These are phyloP conservation scores for Leptinotarsa defecta DNA, from an alignment of 1,140 invertebrate species.

Conservation along the genomic window DNA sequence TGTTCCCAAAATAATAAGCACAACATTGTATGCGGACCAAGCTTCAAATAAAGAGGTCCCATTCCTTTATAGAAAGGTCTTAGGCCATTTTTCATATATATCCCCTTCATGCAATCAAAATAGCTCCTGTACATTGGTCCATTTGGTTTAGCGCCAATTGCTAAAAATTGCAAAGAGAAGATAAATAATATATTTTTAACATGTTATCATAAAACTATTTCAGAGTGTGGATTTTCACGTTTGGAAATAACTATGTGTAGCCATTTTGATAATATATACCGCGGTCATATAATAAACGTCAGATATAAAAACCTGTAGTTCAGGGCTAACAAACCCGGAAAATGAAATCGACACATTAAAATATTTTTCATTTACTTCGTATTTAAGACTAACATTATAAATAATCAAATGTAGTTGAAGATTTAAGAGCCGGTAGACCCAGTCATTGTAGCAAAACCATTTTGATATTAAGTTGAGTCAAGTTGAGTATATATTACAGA, in stretches of 20 bases:
- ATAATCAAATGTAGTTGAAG: too few species aligned
- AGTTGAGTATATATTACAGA: too few species aligned
- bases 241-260: too few species aligned
- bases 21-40: slow-evolving; percentile 86
- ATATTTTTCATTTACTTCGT: too few species aligned
- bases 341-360: too few species aligned
- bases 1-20: slow-evolving; percentile 82
- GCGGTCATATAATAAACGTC: not conserved
- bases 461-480: too few species aligned
- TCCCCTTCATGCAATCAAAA: slow-evolving; percentile 78
- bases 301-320: not conserved
- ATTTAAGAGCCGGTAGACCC: too few species aligned
- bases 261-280: not conserved
- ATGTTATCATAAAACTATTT: not conserved
- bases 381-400: too few species aligned
- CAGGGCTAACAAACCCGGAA: too few species aligned
- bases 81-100: slow-evolving; percentile 75
- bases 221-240: not conserved
- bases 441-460: too few species aligned
- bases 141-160: slow-evolving; percentile 65
- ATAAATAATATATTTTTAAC: not conserved
- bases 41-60: slow-evolving; percentile 79
- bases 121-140: slow-evolving; percentile 77
- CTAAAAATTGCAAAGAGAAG: slow-evolving; percentile 55
- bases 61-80: slow-evolving; percentile 86